phyloP scores from a whole-genome alignment of 2,113 vertebrate genomes.

The Beaufortia kweichowensis region DNA sequence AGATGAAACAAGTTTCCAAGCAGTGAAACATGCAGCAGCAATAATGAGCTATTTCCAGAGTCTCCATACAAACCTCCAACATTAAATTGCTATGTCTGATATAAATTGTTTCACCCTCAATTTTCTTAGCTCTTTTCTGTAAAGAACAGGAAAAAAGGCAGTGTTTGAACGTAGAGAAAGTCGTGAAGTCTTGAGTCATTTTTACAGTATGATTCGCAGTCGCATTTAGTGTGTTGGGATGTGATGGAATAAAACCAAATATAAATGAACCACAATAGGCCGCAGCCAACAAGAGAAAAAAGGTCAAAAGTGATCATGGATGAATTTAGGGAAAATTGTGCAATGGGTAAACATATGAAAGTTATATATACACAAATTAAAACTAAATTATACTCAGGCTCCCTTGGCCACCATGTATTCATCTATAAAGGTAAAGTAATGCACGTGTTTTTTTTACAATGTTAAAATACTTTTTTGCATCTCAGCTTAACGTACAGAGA shows the following conservation, averaged over 20 bases:
- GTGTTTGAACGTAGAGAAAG: conserved; percentile 68
- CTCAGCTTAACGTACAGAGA: no score
- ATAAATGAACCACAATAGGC: conserved; percentile 28
- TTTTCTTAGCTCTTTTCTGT: conserved; percentile 99
- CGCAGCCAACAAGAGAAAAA: conserved; percentile 1
- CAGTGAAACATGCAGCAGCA: conserved; percentile 52
- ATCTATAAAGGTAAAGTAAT: neutral
- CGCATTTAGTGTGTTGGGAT: conserved; percentile 32
- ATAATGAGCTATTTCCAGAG: conserved; percentile 66
- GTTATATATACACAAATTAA: neutral
- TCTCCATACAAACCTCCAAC: conserved; percentile 99
- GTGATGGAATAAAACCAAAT: conserved; percentile 38
- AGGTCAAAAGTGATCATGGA: neutral
- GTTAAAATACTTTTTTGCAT: no score
- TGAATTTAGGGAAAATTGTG: neutral
- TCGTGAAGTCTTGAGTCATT: conserved; percentile 24
- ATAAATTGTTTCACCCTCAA: conserved; percentile 99
- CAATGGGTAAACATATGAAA: neutral
- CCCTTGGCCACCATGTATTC: neutral
- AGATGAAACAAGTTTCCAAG: conserved; percentile 45
- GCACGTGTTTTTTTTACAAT: no score
- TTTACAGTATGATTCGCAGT: conserved; percentile 41
- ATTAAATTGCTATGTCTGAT: conserved; percentile 99
- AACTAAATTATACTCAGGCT: neutral
- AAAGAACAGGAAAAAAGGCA: conserved; percentile 78